Evolutionary conservation across 2,797 vertebrate species (phyloP).

Genomic region (Microhierax caerulescens): DNA sequence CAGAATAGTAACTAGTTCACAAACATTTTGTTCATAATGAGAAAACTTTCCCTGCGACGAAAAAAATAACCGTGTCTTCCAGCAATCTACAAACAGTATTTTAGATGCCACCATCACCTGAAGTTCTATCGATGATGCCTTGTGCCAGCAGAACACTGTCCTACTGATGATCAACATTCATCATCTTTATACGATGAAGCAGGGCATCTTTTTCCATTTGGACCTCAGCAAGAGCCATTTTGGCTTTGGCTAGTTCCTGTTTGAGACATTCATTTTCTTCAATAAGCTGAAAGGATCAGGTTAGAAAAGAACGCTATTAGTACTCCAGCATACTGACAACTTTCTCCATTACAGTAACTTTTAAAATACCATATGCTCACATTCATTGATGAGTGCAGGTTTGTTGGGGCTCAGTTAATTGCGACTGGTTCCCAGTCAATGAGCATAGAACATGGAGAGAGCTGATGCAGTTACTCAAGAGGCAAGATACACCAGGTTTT

Average conservation of each 20-base stretch:
- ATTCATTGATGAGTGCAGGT: not conserved
- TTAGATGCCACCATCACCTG: slow-evolving; percentile 6
- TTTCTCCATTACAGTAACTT: not conserved
- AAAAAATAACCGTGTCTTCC: not conserved
- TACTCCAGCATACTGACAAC: not conserved
- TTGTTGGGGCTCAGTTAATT: not conserved
- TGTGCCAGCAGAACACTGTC: not conserved
- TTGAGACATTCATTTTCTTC: slow-evolving; percentile 97
- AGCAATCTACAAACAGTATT: not conserved
- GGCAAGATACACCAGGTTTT: not conserved
- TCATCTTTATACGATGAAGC: slow-evolving; percentile 87
- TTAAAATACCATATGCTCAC: not conserved
- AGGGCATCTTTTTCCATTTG: slow-evolving; percentile 93
- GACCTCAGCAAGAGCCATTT: slow-evolving; percentile 93
- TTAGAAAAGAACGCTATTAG: slow-evolving; percentile 8
- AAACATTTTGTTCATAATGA: slow-evolving; percentile 37
- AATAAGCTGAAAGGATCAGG: slow-evolving; percentile 76
- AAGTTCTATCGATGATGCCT: not conserved
- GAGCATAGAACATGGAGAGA: rapidly evolving
- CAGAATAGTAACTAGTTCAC: slow-evolving; percentile 18
- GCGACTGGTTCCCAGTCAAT: not conserved
- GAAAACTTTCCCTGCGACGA: not conserved
- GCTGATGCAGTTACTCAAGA: not conserved
- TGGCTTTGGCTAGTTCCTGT: slow-evolving; percentile 90
- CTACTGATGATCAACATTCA: slow-evolving; percentile 66